phyloP scores from a whole-genome alignment of 2,888 invertebrate genomes.

The Drosophila cracens region DNA sequence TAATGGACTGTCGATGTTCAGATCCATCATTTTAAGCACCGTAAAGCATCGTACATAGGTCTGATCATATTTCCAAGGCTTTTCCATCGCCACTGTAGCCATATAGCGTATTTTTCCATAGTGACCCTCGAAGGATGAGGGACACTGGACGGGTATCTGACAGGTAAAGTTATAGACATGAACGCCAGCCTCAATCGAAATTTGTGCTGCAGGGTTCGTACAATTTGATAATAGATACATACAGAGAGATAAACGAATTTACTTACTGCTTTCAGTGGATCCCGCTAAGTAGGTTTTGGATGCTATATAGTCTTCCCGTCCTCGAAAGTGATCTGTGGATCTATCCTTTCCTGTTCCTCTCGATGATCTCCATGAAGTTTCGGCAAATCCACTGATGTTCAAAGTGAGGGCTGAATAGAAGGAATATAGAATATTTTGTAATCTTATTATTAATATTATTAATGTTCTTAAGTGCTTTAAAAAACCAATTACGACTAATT shows the following conservation, averaged over 20 bases:
- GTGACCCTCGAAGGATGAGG: conserved; percentile 86
- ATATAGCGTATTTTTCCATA: conserved; percentile 87
- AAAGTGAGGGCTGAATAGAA: conserved; percentile 56
- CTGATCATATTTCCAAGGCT: conserved; percentile 93
- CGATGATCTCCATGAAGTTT: conserved; percentile 63
- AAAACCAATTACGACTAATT: background rate
- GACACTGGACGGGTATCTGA: conserved; percentile 85
- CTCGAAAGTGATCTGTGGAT: conserved; percentile 40
- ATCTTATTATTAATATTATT: background rate
- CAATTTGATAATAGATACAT: no score
- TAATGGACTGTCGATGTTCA: conserved; percentile 83
- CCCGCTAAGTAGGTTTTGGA: conserved; percentile 85
- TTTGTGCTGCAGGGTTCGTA: conserved; percentile 37
- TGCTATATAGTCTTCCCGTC: conserved; percentile 84
- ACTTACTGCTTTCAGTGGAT: conserved; percentile 74
- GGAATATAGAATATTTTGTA: background rate
- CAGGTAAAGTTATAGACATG: conserved; percentile 86
- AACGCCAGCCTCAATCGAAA: conserved; percentile 84
- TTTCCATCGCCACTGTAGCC: conserved; percentile 89
- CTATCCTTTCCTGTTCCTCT: conserved; percentile 8
- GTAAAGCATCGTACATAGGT: conserved; percentile 89
- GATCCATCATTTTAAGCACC: conserved; percentile 90
- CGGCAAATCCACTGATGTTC: conserved; percentile 66
- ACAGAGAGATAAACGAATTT: background rate
- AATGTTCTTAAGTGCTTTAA: background rate